Percentiles rank a stretch among this genome's conserved stretches.
These are phyloP conservation scores for Aricia agestis DNA, from an alignment of 1,140 invertebrate genomes.

Conservation along the genomic window DNA sequence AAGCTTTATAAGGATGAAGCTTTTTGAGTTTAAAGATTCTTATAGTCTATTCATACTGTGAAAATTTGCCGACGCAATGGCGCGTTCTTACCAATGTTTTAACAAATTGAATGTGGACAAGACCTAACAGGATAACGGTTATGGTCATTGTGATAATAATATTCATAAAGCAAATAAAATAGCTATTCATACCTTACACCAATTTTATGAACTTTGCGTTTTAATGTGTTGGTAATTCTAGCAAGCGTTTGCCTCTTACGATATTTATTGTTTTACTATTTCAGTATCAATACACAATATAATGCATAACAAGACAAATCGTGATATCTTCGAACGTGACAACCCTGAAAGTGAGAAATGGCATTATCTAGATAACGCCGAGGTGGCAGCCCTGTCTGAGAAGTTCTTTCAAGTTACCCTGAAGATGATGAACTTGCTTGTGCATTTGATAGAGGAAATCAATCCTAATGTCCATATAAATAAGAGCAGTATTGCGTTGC, in stretches of 20 bases:
- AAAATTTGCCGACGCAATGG: too few species aligned
- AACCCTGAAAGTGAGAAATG: conserved; percentile 63
- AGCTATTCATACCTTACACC: too few species aligned
- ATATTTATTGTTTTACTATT: background rate
- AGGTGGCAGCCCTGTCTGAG: conserved; percentile 73
- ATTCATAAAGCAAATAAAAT: too few species aligned
- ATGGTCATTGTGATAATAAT: too few species aligned
- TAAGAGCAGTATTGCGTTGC: conserved; percentile 74
- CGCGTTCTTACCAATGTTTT: too few species aligned
- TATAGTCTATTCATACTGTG: too few species aligned
- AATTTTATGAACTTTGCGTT: too few species aligned
- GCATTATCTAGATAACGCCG: conserved; percentile 76
- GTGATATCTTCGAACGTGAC: conserved; percentile 61
- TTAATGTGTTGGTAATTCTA: too few species aligned
- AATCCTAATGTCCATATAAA: conserved; percentile 78
- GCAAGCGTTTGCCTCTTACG: background rate
- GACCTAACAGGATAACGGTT: too few species aligned
- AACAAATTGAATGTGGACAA: too few species aligned
- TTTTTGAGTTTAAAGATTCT: too few species aligned
- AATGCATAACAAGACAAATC: conserved; percentile 55
- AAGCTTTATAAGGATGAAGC: too few species aligned
- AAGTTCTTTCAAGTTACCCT: conserved; percentile 81
- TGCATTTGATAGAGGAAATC: conserved; percentile 86
- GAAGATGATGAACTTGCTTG: conserved; percentile 84
- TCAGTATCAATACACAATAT: conserved; percentile 67